These are phyloP conservation scores for Cheilosia vulpina DNA, from an alignment of 2,888 invertebrate species.

Conservation along the genomic window DNA sequence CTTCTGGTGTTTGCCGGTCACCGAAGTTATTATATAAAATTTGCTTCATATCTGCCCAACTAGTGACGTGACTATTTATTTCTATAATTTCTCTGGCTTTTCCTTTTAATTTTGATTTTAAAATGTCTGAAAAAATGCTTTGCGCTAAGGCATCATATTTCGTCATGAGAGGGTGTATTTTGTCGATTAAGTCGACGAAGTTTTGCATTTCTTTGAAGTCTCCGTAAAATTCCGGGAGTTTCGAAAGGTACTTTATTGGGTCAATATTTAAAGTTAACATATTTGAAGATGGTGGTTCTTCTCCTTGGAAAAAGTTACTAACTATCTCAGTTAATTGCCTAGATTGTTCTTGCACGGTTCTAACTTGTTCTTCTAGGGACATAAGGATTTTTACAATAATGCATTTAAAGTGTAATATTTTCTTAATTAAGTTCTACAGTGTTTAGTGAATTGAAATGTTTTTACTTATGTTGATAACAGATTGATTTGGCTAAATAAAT, in stretches of 20 bases:
- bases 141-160: constrained; percentile 14
- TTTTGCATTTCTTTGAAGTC: constrained; percentile 30
- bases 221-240: constrained; percentile 35
- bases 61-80: constrained; percentile 25
- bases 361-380: constrained; percentile 3
- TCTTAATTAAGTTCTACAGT: neutral
- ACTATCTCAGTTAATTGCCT: constrained; percentile 12
- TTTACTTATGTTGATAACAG: too few species aligned
- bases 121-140: constrained; percentile 35
- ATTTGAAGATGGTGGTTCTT: neutral
- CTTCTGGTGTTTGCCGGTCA: constrained; percentile 40
- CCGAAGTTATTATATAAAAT: constrained; percentile 50
- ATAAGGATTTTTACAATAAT: neutral
- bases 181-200: constrained; percentile 27
- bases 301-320: neutral
- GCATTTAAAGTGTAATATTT: too few species aligned
- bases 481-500: too few species aligned
- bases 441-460: neutral
- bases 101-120: constrained; percentile 40
- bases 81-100: constrained; percentile 37
- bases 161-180: constrained; percentile 13
- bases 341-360: constrained; percentile 3
- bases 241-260: constrained; percentile 24
- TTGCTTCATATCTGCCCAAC: constrained; percentile 28
- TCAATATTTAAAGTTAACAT: constrained; percentile 23